Percentiles rank a stretch among this genome's conserved stretches.
Evolutionary conservation across 2,888 invertebrate genomes (phyloP).

Genomic region (Diarsia dahlii): DNA sequence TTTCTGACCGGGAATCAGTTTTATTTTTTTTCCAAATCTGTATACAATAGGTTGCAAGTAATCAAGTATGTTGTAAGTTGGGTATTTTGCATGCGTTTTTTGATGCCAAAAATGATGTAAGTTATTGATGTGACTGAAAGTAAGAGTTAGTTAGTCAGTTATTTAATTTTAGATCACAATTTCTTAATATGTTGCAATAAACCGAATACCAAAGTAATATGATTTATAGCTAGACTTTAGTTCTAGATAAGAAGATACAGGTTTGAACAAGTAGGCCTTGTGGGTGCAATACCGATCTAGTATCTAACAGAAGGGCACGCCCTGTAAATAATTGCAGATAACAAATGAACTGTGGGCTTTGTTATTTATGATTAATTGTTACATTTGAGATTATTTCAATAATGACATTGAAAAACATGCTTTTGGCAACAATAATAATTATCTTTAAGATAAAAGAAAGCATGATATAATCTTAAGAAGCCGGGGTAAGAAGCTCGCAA

Average conservation of each 20-base stretch:
- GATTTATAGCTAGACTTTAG: constrained; percentile 1
- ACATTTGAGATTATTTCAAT: constrained; percentile 14
- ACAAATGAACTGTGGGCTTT: constrained; percentile 29
- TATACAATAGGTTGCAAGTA: not conserved
- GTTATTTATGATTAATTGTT: constrained; percentile 22
- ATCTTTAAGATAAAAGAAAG: constrained; percentile 8
- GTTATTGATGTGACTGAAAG: not conserved
- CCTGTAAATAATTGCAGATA: constrained; percentile 37
- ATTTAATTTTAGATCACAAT: not conserved
- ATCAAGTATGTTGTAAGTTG: not conserved
- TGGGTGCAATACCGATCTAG: constrained; percentile 10
- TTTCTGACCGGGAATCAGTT: no score
- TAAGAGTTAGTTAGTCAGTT: no score
- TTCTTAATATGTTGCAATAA: not conserved
- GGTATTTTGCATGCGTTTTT: constrained; percentile 12
- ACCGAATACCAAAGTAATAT: not conserved
- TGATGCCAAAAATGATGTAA: not conserved
- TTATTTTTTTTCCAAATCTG: constrained; percentile 3
- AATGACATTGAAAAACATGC: constrained; percentile 4
- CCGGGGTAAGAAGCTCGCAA: no score
- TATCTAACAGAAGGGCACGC: constrained; percentile 31
- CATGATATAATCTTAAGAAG: constrained; percentile 2
- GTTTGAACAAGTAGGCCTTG: constrained; percentile 32
- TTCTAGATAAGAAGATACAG: constrained; percentile 32
- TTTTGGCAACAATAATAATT: not conserved